Conservation (phyloP, 1,140 invertebrate species). For the Oreohelix idahoensis region DNA sequence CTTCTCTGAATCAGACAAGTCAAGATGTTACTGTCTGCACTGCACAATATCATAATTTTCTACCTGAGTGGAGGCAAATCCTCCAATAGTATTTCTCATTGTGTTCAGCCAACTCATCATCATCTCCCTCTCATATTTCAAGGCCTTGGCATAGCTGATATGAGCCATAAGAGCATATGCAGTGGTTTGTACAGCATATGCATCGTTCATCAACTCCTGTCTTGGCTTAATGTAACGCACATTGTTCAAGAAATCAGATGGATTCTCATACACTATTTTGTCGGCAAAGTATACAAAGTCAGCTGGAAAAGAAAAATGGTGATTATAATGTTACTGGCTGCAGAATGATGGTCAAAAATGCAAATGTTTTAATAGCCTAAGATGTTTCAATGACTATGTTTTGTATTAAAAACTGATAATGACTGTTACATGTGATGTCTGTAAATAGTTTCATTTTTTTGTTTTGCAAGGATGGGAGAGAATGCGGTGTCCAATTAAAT, state of each 20-base stretch:
- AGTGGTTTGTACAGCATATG: slow-evolving; percentile 92
- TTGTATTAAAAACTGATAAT: too few species aligned
- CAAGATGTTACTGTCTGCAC: too few species aligned
- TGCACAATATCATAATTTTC: too few species aligned
- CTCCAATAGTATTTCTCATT: slow-evolving; percentile 89
- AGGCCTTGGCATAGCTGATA: slow-evolving; percentile 51
- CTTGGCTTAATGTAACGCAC: slow-evolving; percentile 89
- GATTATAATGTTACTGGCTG: background rate
- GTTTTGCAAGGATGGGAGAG: too few species aligned
- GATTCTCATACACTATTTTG: slow-evolving; percentile 62
- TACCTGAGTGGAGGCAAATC: slow-evolving; percentile 93
- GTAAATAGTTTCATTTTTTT: too few species aligned
- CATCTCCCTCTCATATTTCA: slow-evolving; percentile 54
- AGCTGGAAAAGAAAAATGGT: slow-evolving; percentile 50
- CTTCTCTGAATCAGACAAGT: too few species aligned
- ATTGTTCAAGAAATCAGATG: slow-evolving; percentile 73
- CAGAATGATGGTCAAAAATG: too few species aligned
- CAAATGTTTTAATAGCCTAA: too few species aligned
- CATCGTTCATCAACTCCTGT: slow-evolving; percentile 84
- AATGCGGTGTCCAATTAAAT: too few species aligned
- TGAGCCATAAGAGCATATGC: slow-evolving; percentile 93
- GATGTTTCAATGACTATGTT: too few species aligned
- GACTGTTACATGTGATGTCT: too few species aligned
- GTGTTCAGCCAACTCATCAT: slow-evolving; percentile 95
- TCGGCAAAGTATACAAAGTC: slow-evolving; percentile 66